Evolutionary conservation across 2,113 vertebrate species (phyloP).

Genomic region (Manacus vitellinus): DNA sequence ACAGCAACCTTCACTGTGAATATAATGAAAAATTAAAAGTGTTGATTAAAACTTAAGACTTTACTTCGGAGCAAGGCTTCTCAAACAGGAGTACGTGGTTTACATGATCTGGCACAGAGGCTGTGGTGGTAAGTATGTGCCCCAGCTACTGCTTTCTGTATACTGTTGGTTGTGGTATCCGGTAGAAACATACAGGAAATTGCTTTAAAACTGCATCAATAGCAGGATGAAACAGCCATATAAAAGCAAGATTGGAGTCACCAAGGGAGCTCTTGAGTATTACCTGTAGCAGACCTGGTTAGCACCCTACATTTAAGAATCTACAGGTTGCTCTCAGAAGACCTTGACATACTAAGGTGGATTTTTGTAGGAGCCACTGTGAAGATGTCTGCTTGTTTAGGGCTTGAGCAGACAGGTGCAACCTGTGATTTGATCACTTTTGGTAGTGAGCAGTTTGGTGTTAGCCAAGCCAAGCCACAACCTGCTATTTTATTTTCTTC

Average conservation of each 20-base stretch:
- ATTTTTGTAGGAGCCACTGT: background rate
- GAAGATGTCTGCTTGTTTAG: background rate
- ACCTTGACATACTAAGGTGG: background rate
- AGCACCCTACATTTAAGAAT: background rate
- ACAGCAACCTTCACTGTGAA: background rate
- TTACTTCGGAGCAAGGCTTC: background rate
- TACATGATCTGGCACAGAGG: background rate
- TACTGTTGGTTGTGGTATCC: background rate
- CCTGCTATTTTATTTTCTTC: background rate
- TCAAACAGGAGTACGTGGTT: background rate
- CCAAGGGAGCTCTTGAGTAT: background rate
- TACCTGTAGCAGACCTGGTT: background rate
- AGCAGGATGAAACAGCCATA: background rate
- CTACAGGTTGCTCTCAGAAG: background rate
- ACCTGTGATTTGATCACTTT: background rate
- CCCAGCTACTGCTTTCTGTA: background rate
- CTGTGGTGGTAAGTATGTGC: background rate
- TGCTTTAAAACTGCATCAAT: background rate
- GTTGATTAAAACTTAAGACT: background rate
- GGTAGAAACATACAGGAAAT: background rate
- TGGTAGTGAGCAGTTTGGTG: background rate
- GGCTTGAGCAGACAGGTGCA: background rate
- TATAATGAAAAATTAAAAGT: background rate
- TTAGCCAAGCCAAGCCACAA: background rate
- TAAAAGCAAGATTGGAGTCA: slow-evolving; percentile 29